Evolutionary conservation across 2,888 invertebrate genomes (phyloP), one percentile per base, ranked within the genome.

Genomic region (Polydrusus pterygomalis): DNA sequence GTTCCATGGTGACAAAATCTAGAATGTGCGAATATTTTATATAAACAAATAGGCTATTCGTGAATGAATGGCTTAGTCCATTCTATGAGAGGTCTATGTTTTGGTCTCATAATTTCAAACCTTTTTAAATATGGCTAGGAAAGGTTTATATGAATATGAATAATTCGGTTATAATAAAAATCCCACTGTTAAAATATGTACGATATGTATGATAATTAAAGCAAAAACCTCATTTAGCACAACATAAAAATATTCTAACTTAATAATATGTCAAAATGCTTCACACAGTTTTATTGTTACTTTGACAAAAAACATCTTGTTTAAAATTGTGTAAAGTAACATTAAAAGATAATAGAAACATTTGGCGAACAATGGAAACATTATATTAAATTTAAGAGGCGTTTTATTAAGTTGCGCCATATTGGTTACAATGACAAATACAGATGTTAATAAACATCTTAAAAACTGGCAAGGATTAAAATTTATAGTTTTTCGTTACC

Each of bases 271-370:
- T 38, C 58, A 60, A 60, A 60, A 38, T 38, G 11, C n/a, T 60
- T 60, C 58, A 17, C 58, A 60, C 58, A 60, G 9, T 60, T 60
- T 60, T 60, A 60, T 60, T 60, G 58, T 60, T 60, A 38, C 17
- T 17, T 15, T 60, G 58, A 60, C 58, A 60, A 60, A 58, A 49
- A 60, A 60, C 40, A 60, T 60, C 58, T 60, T 60, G 58, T 60
- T 40, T 38, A 38, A 6, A 60, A 60, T 60, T 60, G 58, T 60
- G 58, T 38, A 60, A 60, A 60, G 10, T 7, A 18, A 38, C 58
- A 60, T 60, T 60, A 60, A 60, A 38, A 60, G 38, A 60, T 40
- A 60, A 60, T 60, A 18, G 58, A 60, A 18, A 60, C 58, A 60
- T 60, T 60, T 60, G 38, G 18, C 38, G 38, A 60, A 60, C 58